Evolutionary conservation across 2,797 vertebrate genomes (phyloP).

Genomic region (Ictinia mississippiensis): DNA sequence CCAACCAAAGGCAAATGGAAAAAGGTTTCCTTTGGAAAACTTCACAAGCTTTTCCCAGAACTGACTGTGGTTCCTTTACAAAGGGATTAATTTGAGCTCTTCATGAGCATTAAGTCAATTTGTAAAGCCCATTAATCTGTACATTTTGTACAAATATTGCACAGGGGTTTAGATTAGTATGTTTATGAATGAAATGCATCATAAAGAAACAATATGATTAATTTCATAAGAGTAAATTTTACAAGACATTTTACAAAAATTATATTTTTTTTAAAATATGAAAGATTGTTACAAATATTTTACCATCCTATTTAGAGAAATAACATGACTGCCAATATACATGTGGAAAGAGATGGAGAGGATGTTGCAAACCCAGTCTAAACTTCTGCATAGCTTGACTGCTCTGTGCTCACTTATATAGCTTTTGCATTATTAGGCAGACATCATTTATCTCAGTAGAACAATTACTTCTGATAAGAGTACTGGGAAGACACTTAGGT

Average conservation of each 20-base stretch:
- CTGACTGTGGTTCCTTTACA: background rate
- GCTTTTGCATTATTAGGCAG: background rate
- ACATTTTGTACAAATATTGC: background rate
- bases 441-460: background rate
- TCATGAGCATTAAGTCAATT: background rate
- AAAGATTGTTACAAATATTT: background rate
- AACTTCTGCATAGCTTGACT: background rate
- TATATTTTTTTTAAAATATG: background rate
- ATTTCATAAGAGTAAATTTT: background rate
- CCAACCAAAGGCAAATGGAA: background rate
- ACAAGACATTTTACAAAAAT: background rate
- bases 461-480: background rate
- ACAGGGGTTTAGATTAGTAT: background rate
- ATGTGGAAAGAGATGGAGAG: background rate
- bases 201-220: background rate
- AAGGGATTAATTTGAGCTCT: background rate
- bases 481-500: background rate
- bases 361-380: background rate
- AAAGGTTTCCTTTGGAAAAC: background rate
- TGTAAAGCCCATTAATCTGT: background rate
- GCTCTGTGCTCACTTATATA: background rate
- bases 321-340: background rate
- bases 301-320: background rate
- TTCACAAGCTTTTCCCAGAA: background rate
- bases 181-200: background rate